Percentiles rank a stretch among this genome's conserved stretches.
Conservation (phyloP, 1,140 invertebrate species). For the Neodiprion pinetum region DNA sequence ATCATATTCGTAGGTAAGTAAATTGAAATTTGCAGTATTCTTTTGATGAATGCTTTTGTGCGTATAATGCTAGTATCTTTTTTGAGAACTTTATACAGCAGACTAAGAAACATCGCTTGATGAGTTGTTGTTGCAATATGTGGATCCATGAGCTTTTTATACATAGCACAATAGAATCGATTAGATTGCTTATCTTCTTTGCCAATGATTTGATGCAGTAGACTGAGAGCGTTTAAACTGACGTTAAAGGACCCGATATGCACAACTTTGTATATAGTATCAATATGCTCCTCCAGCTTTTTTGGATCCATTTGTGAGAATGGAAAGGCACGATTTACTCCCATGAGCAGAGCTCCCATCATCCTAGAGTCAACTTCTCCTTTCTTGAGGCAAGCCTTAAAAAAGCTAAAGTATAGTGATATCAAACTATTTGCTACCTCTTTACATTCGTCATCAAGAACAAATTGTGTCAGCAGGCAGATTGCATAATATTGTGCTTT, state of each 20-base stretch:
- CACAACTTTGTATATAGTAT: constrained; percentile 89
- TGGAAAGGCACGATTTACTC: constrained; percentile 88
- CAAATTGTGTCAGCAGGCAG: constrained; percentile 88
- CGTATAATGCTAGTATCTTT: constrained; percentile 77
- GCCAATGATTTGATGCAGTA: constrained; percentile 74
- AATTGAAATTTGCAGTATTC: constrained; percentile 80
- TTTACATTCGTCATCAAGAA: constrained; percentile 73
- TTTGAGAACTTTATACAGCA: constrained; percentile 85
- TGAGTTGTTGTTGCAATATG: constrained; percentile 77
- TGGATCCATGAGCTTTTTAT: constrained; percentile 84
- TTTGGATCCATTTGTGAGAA: constrained; percentile 70
- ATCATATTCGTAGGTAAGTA: constrained; percentile 62
- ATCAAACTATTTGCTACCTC: constrained; percentile 84
- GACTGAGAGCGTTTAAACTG: constrained; percentile 83
- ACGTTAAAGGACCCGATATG: constrained; percentile 85
- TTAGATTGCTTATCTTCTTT: constrained; percentile 46
- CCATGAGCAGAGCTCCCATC: constrained; percentile 89
- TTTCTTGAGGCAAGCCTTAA: constrained; percentile 91
- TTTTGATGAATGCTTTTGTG: constrained; percentile 86
- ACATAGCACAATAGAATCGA: constrained; percentile 90
- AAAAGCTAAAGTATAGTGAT: constrained; percentile 94
- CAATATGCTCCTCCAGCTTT: constrained; percentile 73
- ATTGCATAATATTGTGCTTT: constrained; percentile 93
- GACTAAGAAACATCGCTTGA: constrained; percentile 84
- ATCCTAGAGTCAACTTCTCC: constrained; percentile 91